Evolutionary conservation across 2,888 invertebrate genomes (phyloP).

Genomic region (Chirona hameri): DNA sequence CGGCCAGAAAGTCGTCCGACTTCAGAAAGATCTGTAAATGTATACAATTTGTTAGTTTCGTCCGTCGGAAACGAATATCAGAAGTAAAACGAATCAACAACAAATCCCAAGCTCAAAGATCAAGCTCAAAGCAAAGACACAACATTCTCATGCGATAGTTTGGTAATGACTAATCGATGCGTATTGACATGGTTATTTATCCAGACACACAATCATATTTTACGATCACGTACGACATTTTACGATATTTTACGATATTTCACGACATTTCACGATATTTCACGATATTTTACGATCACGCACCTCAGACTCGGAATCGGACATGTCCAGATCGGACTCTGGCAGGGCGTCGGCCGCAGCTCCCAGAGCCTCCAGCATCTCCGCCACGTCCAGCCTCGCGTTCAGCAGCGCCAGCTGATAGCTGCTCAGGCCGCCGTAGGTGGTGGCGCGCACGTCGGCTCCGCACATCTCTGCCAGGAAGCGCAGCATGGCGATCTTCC

Average conservation of each 20-base stretch:
- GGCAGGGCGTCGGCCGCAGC: neutral
- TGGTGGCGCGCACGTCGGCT: neutral
- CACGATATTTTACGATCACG: too few relatives aligned
- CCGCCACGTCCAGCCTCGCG: constrained; percentile 9
- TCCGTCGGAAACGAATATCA: neutral
- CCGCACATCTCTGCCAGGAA: neutral
- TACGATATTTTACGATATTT: too few relatives aligned
- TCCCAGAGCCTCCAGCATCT: neutral
- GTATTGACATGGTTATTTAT: too few relatives aligned
- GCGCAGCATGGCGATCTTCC: neutral
- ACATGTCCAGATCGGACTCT: neutral
- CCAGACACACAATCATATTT: too few relatives aligned
- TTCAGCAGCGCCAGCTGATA: constrained; percentile 26
- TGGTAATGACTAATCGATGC: too few relatives aligned
- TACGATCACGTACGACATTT: too few relatives aligned
- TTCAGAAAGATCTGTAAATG: neutral
- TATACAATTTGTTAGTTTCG: neutral
- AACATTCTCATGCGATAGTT: too few relatives aligned
- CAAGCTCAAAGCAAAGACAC: too few relatives aligned
- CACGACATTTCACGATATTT: too few relatives aligned
- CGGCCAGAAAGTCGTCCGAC: neutral
- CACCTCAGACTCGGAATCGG: neutral
- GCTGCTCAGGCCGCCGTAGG: neutral
- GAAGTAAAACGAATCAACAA: too few relatives aligned
- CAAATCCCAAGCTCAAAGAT: too few relatives aligned